Evolutionary conservation across 2,888 invertebrate genomes (phyloP), one percentile per base, ranked within the genome.

Genomic region (Nowickia ferox): DNA sequence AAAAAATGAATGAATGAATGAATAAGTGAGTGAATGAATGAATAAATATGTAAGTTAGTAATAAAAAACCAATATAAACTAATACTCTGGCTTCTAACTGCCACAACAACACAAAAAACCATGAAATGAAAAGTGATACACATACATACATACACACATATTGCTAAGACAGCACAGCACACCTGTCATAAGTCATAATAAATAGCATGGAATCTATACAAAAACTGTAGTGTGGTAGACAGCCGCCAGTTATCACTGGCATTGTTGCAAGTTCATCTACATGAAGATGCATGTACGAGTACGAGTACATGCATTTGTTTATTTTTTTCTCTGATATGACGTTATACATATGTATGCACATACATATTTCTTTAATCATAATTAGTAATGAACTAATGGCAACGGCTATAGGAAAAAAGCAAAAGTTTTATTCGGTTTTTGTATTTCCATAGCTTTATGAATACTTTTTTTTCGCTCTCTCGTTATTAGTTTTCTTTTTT

Each of bases 151-250:
- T 15, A 42, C 17, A 30, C 0, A 30, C 48, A n/a, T n/a, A n/a
- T n/a, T n/a, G n/a, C n/a, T n/a, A n/a, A n/a, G n/a, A n/a, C 40
- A 9, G 9, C 42, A 53, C 11, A 51, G 51, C n/a, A 69, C 78
- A 78, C 78, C 71, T 71, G 71, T 63, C 53, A 79, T 63, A 63
- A 78, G 78, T 78, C 77, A 68, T 77, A 68, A 77, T 59, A 59
- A 42, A 59, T 77, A 75, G 40, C 59, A 9, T 38, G 40, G 17
- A 61, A 61, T 48, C 61, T 74, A 59, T 72, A 46, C 9, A 69
- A 59, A 40, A 15, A 63, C 11, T 57, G 38, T 1, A 38, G 10
- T 63, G 42, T 11, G 42, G 22, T 22, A 48, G 51, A 63, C 15
- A 40, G 57, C 57, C 61, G 11, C 38, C 48, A 48, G 30, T 30